Conservation (phyloP, 2,113 vertebrate genomes). For the Ahaetulla prasina region DNA sequence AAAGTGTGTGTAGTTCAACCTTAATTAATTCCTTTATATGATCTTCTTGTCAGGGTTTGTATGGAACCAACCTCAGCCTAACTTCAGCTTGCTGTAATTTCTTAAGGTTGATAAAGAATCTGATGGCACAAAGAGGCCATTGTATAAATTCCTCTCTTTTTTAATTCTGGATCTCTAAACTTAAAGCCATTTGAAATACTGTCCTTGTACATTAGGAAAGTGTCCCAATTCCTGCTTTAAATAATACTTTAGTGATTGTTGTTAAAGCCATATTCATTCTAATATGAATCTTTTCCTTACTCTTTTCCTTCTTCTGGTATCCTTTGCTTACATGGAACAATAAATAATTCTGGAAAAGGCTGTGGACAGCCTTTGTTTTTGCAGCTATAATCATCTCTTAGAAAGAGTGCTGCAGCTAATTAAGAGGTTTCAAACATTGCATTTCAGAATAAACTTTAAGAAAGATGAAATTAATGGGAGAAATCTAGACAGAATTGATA, state of each 20-base stretch:
- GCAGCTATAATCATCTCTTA: background rate
- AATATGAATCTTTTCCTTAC: too few relatives aligned
- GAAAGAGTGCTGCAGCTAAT: background rate
- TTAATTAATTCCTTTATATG: background rate
- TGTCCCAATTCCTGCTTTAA: background rate
- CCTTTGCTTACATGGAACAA: background rate
- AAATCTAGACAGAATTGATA: constrained; percentile 7
- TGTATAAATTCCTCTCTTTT: background rate
- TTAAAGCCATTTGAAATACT: background rate
- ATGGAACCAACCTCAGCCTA: background rate
- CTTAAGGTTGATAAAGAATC: background rate
- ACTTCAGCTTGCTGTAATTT: background rate
- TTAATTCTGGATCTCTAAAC: background rate
- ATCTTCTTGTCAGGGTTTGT: background rate
- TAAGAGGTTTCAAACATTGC: background rate
- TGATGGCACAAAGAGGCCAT: background rate
- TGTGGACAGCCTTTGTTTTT: background rate
- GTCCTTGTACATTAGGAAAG: background rate
- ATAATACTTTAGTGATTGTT: background rate
- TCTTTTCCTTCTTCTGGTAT: background rate
- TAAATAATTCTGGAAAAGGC: constrained; percentile 2
- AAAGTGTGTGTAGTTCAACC: background rate
- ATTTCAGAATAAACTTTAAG: background rate
- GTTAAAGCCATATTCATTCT: too few relatives aligned
- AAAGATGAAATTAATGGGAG: background rate